phyloP scores from a whole-genome alignment of 2,797 vertebrate species.

The Acipenser transmontanus region DNA sequence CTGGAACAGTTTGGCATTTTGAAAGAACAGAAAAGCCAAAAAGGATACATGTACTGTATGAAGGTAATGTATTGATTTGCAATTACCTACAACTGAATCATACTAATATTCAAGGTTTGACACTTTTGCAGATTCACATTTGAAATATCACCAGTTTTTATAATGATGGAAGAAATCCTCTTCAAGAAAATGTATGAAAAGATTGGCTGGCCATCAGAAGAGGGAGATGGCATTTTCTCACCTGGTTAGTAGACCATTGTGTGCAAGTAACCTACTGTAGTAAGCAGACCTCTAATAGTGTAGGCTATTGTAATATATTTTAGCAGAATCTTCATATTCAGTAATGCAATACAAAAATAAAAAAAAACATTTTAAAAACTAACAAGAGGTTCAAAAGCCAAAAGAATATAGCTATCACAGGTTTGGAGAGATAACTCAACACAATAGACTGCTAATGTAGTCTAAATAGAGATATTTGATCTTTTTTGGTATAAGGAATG shows the following conservation, averaged over 20 bases:
- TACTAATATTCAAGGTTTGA: too few species aligned
- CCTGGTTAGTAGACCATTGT: conserved; percentile 39
- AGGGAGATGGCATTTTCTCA: conserved; percentile 61
- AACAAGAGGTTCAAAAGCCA: too few species aligned
- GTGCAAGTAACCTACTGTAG: background rate
- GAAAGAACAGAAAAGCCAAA: background rate
- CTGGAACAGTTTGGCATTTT: background rate
- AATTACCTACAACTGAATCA: too few species aligned
- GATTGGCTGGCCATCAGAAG: conserved; percentile 45
- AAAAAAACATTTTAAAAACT: background rate
- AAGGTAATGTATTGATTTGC: conserved; percentile 1
- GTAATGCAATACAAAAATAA: background rate
- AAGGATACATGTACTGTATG: background rate
- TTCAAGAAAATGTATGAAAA: conserved; percentile 63
- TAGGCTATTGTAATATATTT: too few species aligned
- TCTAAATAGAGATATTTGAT: too few species aligned
- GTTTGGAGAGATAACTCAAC: too few species aligned
- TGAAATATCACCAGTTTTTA: conserved; percentile 60
- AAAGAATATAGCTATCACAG: too few species aligned
- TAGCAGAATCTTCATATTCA: too few species aligned
- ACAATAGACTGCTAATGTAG: too few species aligned
- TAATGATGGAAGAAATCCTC: conserved; percentile 55
- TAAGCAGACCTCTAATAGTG: background rate
- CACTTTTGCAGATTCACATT: conserved; percentile 51
- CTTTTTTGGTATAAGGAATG: too few species aligned